These are phyloP conservation scores for Lathamus discolor DNA, from an alignment of 2,113 vertebrate genomes.

Conservation along the genomic window DNA sequence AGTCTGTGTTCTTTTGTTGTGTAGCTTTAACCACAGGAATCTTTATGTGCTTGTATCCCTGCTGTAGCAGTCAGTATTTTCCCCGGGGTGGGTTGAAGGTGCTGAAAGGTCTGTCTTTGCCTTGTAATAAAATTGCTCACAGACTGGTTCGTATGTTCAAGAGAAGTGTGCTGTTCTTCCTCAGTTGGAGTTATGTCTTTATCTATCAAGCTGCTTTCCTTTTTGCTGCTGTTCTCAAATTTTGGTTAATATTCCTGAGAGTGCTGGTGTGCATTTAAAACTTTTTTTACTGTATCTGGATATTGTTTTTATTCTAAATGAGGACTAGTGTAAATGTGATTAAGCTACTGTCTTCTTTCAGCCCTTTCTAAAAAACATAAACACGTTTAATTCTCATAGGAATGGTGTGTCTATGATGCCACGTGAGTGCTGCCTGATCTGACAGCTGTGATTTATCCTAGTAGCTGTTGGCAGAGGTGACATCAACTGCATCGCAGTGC, in stretches of 20 bases:
- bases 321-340: background rate
- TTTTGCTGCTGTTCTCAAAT: background rate
- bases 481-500: background rate
- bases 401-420: background rate
- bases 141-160: background rate
- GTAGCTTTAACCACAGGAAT: background rate
- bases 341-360: background rate
- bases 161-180: background rate
- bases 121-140: background rate
- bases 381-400: background rate
- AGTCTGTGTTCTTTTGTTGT: background rate
- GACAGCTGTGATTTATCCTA: background rate
- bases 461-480: background rate
- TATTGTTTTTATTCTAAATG: background rate
- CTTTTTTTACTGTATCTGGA: background rate
- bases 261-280: background rate
- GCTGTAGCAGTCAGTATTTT: background rate
- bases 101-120: background rate
- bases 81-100: background rate
- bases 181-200: background rate
- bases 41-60: background rate
- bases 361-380: background rate
- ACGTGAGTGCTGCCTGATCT: accelerated
- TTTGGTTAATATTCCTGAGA: background rate
- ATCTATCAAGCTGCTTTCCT: background rate